These are phyloP conservation scores for Manacus vitellinus DNA, from an alignment of 2,113 vertebrate species.

Conservation along the genomic window DNA sequence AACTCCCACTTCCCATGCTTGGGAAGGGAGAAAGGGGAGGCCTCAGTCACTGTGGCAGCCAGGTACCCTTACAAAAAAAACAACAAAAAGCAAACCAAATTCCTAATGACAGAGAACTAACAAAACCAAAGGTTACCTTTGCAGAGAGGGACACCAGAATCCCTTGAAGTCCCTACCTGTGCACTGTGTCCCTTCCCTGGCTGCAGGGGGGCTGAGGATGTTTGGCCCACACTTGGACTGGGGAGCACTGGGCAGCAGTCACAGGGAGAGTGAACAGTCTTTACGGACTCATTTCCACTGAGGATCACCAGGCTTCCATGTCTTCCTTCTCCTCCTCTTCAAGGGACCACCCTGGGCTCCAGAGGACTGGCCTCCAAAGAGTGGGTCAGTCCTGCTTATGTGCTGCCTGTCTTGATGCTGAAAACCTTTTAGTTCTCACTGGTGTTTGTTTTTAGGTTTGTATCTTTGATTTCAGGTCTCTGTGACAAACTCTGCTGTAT, in stretches of 20 bases:
- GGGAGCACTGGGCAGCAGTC: accelerated
- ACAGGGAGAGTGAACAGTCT: accelerated
- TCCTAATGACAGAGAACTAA: neutral
- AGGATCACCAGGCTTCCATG: neutral
- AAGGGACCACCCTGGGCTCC: neutral
- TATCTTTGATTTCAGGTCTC: neutral
- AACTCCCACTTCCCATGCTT: accelerated
- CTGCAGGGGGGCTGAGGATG: accelerated
- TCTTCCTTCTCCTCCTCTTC: neutral
- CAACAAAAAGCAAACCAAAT: neutral
- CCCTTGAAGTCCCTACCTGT: accelerated
- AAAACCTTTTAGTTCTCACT: neutral
- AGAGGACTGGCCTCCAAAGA: too few relatives aligned
- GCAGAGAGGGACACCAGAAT: neutral
- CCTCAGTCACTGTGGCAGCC: neutral
- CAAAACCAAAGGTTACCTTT: neutral
- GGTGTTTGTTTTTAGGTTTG: neutral
- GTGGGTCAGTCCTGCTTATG: neutral
- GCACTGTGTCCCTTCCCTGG: neutral
- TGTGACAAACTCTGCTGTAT: neutral
- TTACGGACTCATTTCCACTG: accelerated
- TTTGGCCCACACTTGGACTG: accelerated
- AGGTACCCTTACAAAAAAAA: neutral
- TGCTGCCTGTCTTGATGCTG: neutral
- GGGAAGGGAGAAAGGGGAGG: accelerated